Base-by-base conservation (phyloP, 2,797 vertebrate genomes). In the Pseudochaenichthys georgianus region DNA sequence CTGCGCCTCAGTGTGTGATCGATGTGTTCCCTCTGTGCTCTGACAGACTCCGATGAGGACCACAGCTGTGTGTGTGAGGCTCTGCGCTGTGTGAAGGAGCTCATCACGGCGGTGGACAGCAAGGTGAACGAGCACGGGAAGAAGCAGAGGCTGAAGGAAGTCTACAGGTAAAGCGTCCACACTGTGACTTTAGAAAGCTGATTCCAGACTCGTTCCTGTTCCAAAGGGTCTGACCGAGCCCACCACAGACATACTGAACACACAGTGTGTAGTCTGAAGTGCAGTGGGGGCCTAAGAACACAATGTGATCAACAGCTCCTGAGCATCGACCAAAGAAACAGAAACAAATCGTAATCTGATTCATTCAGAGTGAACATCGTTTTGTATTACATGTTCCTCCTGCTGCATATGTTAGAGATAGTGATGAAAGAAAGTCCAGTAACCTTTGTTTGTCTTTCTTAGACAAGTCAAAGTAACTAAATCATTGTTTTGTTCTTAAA, bases 51-150 rank as follows among this genome's bases (percentile, higher is more conserved):
- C 0, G 95, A 96, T 43, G 90, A 77, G 19, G 97, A 99, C 81
- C 95, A 96, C 58, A 64, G 88, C 54, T 93, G 94, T 3, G 82
- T 98, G 47, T 90, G 94, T 13, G 94, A 95, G 72, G 94, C 96
- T 0, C 85, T 98, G 85, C 94, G 90, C 83, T 91, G 96, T 13
- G 94, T 98, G 69, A 98, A 98, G 88, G 96, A 96, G 52, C 91
- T 99, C 64, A 95, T 99, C 43, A 93, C 94, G 2, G 95, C 95
- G 0, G 97, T 99, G 38, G 95, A 99, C 66, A 95, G 93, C 80
- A 96, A 96, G 87, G 97, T 99, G 70, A 96, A 96, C 59, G 96
- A 97, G 68, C 96, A 97, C 0, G 97, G 97, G 75, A 97, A 97
- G 95, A 97, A 96, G 60, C 94, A 90, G 45, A 94, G 95, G 8